Conservation (phyloP, 2,113 vertebrate species). For the Melanotaenia duboulayi region DNA sequence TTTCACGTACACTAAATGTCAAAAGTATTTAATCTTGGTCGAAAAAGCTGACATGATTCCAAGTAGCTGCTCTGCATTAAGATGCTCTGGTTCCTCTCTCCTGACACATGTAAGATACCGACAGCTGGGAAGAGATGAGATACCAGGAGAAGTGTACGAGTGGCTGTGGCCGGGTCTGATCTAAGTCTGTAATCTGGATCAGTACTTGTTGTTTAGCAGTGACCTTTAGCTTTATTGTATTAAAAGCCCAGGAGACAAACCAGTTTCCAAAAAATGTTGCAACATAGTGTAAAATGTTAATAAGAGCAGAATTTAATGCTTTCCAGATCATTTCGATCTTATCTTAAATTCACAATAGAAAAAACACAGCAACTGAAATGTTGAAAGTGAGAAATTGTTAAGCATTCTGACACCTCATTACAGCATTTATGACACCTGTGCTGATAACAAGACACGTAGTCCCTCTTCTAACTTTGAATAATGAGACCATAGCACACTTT, state of each 20-base stretch:
- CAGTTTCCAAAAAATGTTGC: neutral
- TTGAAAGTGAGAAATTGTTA: no score
- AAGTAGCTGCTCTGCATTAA: neutral
- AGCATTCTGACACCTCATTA: no score
- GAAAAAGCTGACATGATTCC: slow-evolving; percentile 11
- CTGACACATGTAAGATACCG: slow-evolving; percentile 26
- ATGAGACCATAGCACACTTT: no score
- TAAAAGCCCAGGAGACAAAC: neutral
- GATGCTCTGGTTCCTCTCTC: neutral
- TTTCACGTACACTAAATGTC: neutral
- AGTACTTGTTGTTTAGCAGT: neutral
- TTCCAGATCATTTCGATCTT: neutral
- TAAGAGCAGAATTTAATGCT: neutral
- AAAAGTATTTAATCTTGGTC: neutral
- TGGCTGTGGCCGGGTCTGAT: slow-evolving; percentile 1
- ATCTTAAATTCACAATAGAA: neutral
- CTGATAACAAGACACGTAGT: no score
- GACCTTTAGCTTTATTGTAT: neutral
- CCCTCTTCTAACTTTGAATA: no score
- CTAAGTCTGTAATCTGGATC: slow-evolving; percentile 12
- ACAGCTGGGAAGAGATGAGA: slow-evolving; percentile 34
- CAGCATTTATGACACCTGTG: no score
- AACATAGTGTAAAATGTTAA: neutral
- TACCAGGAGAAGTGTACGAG: slow-evolving; percentile 1
- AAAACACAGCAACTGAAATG: no score